Evolutionary conservation across 2,797 vertebrate species (phyloP), one percentile per base, ranked within the genome.

Genomic region (Pelochelys cantorii): DNA sequence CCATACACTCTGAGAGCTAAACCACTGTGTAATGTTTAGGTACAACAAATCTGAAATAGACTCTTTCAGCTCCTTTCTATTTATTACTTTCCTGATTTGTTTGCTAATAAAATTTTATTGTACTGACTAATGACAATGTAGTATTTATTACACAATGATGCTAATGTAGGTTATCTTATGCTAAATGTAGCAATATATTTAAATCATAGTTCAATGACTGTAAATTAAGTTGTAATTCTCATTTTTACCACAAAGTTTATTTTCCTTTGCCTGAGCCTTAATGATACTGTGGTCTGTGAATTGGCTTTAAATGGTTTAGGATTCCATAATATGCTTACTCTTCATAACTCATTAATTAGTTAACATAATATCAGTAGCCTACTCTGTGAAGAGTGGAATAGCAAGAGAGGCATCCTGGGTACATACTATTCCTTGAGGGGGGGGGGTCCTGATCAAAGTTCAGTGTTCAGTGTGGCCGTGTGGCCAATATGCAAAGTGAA

Each of bases 311-410:
- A 89, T 93, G 7, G 93, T 92, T 94, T 92, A 96, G 83, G 25
- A 37, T 80, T 95, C 81, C 57, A 74, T 82, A 90, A 92, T 9
- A 93, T 25, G 90, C 87, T 93, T 92, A 91, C 9, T 56, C 11
- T 96, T 94, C 92, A 79, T 91, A 93, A 93, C 53, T 94, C 48
- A 90, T 95, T 96, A 95, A 96, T 97, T 95, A 95, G 77, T 94
- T 91, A 95, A 71, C 59, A 90, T 77, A 87, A 53, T 82, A 81
- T 96, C 83, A 88, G 77, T 83, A 86, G 14, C 75, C 80, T 90
- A 27, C 23, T 83, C 11, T 7, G 82, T 93, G 29, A 31, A 62
- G 60, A 62, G 56, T 80, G 42, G 59, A 93, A 78, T 88, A 86
- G 4, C 65, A 42, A 86, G 87, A 48, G 86, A 84, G 82, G 37